Evolutionary conservation across 2,888 invertebrate genomes (phyloP).

Genomic region (Tortricodes alternella): DNA sequence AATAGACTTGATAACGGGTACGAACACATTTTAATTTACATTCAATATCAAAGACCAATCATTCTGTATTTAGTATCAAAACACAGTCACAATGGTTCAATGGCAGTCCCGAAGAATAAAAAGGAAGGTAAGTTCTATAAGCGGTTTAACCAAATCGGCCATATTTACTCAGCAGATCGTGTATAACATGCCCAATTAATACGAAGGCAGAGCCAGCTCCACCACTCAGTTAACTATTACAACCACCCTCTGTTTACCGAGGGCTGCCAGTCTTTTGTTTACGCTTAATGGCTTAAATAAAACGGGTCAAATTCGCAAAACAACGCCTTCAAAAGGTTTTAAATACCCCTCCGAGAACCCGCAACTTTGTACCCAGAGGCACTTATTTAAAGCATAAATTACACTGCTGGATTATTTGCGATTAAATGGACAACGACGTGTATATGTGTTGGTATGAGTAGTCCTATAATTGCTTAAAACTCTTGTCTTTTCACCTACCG

Average conservation of each 20-base stretch:
- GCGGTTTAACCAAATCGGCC: slow-evolving; percentile 48
- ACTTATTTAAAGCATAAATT: slow-evolving; percentile 62
- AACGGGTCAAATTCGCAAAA: slow-evolving; percentile 78
- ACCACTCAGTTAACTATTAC: slow-evolving; percentile 74
- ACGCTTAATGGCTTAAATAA: slow-evolving; percentile 80
- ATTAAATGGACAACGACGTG: slow-evolving; percentile 57
- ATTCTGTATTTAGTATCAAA: no score
- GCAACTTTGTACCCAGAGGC: slow-evolving; percentile 56
- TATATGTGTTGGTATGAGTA: slow-evolving; percentile 61
- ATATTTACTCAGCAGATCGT: slow-evolving; percentile 72
- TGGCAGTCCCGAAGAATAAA: no score
- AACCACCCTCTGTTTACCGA: slow-evolving; percentile 68
- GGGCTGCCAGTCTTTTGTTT: slow-evolving; percentile 76
- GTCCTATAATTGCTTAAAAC: slow-evolving; percentile 64
- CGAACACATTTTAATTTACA: no score
- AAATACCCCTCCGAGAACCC: slow-evolving; percentile 50
- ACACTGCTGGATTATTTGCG: slow-evolving; percentile 47
- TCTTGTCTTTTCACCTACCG: slow-evolving; percentile 64
- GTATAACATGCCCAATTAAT: slow-evolving; percentile 78
- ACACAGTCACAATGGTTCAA: no score
- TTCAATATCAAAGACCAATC: no score
- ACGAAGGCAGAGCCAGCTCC: slow-evolving; percentile 62
- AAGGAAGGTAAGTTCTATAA: slow-evolving; percentile 47
- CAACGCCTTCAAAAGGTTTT: slow-evolving; percentile 65
- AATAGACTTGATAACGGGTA: no score